A percentile compares a stretch with the other conserved stretches of the same genome.
Conservation (phyloP, 1,140 invertebrate genomes). For the Bombus balteatus region DNA sequence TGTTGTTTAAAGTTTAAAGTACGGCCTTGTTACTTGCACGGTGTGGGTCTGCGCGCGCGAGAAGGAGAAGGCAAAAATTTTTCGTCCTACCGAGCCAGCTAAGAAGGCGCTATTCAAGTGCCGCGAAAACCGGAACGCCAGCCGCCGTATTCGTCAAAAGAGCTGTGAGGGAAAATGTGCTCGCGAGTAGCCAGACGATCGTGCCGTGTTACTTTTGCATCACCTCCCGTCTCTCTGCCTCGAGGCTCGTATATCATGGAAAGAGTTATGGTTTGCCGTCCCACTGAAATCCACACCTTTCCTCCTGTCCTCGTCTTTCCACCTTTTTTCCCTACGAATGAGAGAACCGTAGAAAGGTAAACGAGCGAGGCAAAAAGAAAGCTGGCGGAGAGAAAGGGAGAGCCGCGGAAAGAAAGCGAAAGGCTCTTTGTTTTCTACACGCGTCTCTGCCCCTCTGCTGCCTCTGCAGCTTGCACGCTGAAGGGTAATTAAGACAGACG, state of each 20-base stretch:
- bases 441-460: slow-evolving; percentile 7
- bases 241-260: slow-evolving; percentile 63
- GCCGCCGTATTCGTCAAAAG: slow-evolving; percentile 60
- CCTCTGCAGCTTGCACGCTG: not conserved
- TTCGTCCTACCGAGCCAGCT: slow-evolving; percentile 41
- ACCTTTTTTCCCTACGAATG: slow-evolving; percentile 29
- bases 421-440: slow-evolving; percentile 46
- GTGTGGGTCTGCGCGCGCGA: slow-evolving; percentile 6
- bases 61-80: slow-evolving; percentile 23
- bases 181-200: slow-evolving; percentile 58
- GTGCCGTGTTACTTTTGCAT: slow-evolving; percentile 67
- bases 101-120: slow-evolving; percentile 61
- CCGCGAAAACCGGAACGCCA: slow-evolving; percentile 40
- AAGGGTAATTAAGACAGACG: slow-evolving; percentile 58
- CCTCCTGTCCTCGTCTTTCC: slow-evolving; percentile 19
- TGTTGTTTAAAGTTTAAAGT: slow-evolving; percentile 50
- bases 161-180: slow-evolving; percentile 56
- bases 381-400: not conserved
- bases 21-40: slow-evolving; percentile 11
- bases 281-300: slow-evolving; percentile 59
- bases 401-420: not conserved
- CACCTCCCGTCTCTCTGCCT: slow-evolving; percentile 50
- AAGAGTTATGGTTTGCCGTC: slow-evolving; percentile 65
- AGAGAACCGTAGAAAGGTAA: slow-evolving; percentile 20
- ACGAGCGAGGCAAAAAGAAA: slow-evolving; percentile 8